Evolutionary conservation across 2,888 invertebrate species (phyloP), one percentile per base, ranked within the genome.

Genomic region (Malthinus flaveolus): DNA sequence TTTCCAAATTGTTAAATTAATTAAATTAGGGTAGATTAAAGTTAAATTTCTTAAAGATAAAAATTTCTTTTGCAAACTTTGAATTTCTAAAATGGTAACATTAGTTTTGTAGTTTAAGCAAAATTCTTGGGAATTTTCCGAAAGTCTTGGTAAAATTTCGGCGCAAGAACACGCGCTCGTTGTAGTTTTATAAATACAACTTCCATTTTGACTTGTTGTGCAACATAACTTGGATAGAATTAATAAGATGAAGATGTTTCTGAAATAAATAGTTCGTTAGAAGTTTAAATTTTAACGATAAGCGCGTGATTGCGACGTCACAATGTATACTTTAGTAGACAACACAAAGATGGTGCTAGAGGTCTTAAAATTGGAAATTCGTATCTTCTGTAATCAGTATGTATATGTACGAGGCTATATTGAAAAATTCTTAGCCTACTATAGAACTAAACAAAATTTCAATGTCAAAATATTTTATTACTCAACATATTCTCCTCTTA

Each of bases 1-100:
- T 32, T 55, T 35, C 13, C 15, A 13, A 23, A 59, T n/a, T 7
- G 59, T 59, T 34, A 59, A 11, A 37, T 59, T 59, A 8, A 9
- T 32, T 7, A 55, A n/a, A 49, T 55, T 49, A 8, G 54, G 39
- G 42, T 54, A 59, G 23, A 13, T 13, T 9, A 13, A 11, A 15
- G n/a, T 32, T 23, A 54, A 7, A 13, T 39, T n/a, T 5, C 35
- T 48, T 5, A 58, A 15, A n/a, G 48, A 15, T 33, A 58, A 32
- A 31, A 11, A 32, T 13, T 53, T 45, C 7, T 7, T 9, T 1
- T 44, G 11, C 3, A 53, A 12, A 32, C 45, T 53, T 11, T 48
- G 49, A 6, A 58, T 33, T 49, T 58, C 58, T n/a, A 58, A 32
- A 7, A 33, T 39, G 35, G 34, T 32, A 6, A 52, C 32, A 13